Conservation (phyloP, 2,113 vertebrate species). For the Daubentonia madagascariensis region DNA sequence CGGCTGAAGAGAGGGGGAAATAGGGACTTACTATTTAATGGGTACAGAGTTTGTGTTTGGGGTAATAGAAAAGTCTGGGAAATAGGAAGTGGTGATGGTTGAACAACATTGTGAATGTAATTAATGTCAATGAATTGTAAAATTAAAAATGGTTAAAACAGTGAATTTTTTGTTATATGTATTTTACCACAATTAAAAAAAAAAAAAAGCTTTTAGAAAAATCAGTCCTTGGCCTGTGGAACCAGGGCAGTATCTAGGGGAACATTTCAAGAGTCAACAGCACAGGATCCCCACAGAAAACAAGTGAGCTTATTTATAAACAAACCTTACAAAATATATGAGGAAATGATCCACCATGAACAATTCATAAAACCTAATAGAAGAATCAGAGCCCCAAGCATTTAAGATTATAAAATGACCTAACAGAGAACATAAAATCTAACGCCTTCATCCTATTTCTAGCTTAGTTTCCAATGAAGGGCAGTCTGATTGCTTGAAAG, state of each 20-base stretch:
- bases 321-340: background rate
- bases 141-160: background rate
- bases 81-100: background rate
- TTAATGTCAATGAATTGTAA: background rate
- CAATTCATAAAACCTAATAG: background rate
- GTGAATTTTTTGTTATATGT: background rate
- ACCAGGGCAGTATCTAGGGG: background rate
- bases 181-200: background rate
- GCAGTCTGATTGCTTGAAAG: background rate
- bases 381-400: background rate
- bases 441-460: background rate
- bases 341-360: background rate
- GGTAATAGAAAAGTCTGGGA: background rate
- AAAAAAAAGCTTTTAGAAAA: background rate
- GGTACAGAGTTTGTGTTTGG: background rate
- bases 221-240: background rate
- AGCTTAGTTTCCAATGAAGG: background rate
- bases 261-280: background rate
- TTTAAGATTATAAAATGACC: background rate
- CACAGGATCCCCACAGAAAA: background rate
- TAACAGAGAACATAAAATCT: background rate
- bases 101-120: background rate
- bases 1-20: background rate
- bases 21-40: background rate
- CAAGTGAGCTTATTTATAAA: background rate